Conservation (phyloP, 2,888 invertebrate species). For the Heliothis peltigera region DNA sequence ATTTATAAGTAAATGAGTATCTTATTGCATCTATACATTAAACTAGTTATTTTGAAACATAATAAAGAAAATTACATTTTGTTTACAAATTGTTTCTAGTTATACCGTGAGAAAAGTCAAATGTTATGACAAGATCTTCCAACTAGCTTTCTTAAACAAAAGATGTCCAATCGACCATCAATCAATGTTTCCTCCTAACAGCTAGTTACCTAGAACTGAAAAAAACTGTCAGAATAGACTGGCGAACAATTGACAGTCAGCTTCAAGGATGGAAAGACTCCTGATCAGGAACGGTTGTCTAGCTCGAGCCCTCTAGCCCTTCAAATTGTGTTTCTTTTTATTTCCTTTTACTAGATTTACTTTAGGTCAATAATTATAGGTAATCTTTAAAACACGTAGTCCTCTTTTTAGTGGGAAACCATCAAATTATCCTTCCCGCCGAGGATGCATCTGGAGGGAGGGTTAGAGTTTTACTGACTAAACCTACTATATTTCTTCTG, state of each 20-base stretch:
- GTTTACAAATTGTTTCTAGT: too few relatives aligned
- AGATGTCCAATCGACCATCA: slow-evolving; percentile 34
- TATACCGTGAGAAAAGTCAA: too few relatives aligned
- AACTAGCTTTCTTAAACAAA: neutral
- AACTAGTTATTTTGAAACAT: neutral
- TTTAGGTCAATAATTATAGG: neutral
- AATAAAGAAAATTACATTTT: neutral
- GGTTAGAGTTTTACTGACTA: too few relatives aligned
- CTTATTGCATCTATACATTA: neutral
- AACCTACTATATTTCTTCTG: too few relatives aligned
- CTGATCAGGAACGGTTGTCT: neutral
- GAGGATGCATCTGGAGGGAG: too few relatives aligned
- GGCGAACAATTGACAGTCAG: slow-evolving; percentile 21
- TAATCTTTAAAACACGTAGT: too few relatives aligned
- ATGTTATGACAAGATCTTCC: neutral
- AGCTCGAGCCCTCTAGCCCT: neutral
- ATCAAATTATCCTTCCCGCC: too few relatives aligned
- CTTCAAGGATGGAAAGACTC: slow-evolving; percentile 9
- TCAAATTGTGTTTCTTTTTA: too few relatives aligned
- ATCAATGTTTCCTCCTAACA: slow-evolving; percentile 23
- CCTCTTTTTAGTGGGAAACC: too few relatives aligned
- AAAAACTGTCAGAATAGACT: slow-evolving; percentile 24
- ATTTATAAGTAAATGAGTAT: slow-evolving; percentile 16
- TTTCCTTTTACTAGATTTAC: neutral
- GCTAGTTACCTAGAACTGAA: slow-evolving; percentile 23